Conservation (phyloP, 2,888 invertebrate genomes). For the Hemicrepidius hirtus region DNA sequence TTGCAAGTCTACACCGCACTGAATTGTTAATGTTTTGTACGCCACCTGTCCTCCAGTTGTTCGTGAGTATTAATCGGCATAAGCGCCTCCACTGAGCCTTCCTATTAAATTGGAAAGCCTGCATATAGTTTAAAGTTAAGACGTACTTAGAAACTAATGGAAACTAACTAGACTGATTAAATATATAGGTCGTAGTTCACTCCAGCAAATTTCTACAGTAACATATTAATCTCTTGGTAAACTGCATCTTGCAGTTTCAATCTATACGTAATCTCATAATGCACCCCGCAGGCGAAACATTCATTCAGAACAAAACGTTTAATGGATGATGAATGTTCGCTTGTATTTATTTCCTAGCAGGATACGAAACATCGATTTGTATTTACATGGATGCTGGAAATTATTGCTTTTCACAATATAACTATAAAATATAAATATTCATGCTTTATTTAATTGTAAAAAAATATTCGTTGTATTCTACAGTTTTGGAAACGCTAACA, state of each 20-base stretch:
- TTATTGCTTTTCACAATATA: no score
- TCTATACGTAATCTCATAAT: slow-evolving; percentile 1
- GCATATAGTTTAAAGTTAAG: slow-evolving; percentile 40
- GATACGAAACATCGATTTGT: no score
- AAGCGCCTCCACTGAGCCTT: slow-evolving; percentile 21
- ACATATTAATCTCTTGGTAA: slow-evolving; percentile 30
- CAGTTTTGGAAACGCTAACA: no score
- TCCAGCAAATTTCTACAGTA: slow-evolving; percentile 25
- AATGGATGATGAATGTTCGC: slow-evolving; percentile 2
- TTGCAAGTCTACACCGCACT: slow-evolving; percentile 26
- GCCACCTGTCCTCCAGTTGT: slow-evolving; percentile 32
- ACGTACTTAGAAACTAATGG: slow-evolving; percentile 35
- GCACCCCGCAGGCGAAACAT: slow-evolving; percentile 9
- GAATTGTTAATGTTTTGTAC: slow-evolving; percentile 31
- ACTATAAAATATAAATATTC: no score
- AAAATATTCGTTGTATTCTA: no score
- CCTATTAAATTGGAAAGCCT: slow-evolving; percentile 35
- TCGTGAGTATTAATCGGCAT: slow-evolving; percentile 30
- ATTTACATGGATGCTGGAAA: no score
- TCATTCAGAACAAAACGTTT: slow-evolving; percentile 6
- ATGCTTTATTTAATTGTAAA: no score
- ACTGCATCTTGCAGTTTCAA: slow-evolving; percentile 26
- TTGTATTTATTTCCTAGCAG: neutral
- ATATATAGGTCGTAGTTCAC: slow-evolving; percentile 28
- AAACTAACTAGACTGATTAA: slow-evolving; percentile 38